These are phyloP conservation scores for Asbolus verrucosus DNA, from an alignment of 1,140 invertebrate species.

Conservation along the genomic window DNA sequence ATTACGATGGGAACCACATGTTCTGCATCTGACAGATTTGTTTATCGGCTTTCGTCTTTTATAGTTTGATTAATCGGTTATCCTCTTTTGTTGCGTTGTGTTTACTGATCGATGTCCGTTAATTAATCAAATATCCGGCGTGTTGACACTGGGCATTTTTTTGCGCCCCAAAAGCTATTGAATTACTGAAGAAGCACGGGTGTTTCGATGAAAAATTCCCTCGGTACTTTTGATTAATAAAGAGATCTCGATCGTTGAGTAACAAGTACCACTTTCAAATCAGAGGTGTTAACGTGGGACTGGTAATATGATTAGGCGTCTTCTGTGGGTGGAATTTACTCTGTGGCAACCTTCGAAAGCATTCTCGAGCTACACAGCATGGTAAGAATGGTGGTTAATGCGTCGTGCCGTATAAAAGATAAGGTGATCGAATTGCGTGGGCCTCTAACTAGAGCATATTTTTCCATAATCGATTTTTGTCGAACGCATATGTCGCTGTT, in stretches of 20 bases:
- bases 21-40: conserved; percentile 54
- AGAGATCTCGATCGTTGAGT: no score
- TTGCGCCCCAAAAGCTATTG: conserved; percentile 12
- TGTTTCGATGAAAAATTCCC: no score
- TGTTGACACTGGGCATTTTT: conserved; percentile 21
- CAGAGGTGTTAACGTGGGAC: conserved; percentile 29
- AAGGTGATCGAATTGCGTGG: conserved; percentile 31
- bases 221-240: no score
- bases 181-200: background rate
- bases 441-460: conserved; percentile 27
- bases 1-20: conserved; percentile 54
- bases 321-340: conserved; percentile 28
- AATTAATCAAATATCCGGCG: conserved; percentile 51
- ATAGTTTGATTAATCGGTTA: conserved; percentile 47
- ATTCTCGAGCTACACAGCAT: conserved; percentile 14
- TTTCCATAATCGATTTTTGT: conserved; percentile 32
- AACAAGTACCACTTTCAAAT: background rate
- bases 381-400: conserved; percentile 19
- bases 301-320: conserved; percentile 31
- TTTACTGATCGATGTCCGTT: conserved; percentile 51
- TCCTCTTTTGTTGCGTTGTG: conserved; percentile 49
- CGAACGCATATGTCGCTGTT: conserved; percentile 25
- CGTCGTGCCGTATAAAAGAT: conserved; percentile 21
- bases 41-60: conserved; percentile 48
- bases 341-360: conserved; percentile 7